Evolutionary conservation across 2,113 vertebrate genomes (phyloP).

Genomic region (Nycticebus coucang): DNA sequence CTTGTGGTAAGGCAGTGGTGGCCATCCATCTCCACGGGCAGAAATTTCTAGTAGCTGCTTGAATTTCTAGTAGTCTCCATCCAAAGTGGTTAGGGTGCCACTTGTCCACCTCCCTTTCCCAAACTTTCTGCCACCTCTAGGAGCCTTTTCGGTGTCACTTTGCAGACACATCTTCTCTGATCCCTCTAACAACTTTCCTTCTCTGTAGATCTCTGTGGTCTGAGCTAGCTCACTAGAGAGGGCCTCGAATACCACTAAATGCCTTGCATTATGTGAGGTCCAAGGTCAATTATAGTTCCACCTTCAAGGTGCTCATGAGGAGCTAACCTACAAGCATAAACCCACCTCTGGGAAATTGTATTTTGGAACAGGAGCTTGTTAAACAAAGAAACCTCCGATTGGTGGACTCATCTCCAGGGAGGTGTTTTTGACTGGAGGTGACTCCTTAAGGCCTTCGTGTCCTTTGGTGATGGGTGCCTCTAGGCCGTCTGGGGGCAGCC

Average conservation of each 20-base stretch:
- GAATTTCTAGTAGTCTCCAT: neutral
- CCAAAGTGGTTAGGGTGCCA: neutral
- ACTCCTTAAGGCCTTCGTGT: neutral
- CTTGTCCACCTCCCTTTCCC: neutral
- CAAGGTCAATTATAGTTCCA: neutral
- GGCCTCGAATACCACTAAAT: neutral
- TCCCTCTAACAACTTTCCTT: neutral
- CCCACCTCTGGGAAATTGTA: neutral
- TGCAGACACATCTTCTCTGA: neutral
- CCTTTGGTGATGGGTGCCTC: neutral
- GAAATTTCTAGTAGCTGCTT: neutral
- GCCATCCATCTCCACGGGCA: neutral
- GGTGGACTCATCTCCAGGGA: neutral
- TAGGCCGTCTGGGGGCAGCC: neutral
- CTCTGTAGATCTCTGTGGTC: neutral
- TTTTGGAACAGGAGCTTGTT: neutral
- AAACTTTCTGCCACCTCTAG: neutral
- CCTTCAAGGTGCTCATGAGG: neutral
- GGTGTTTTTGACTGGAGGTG: neutral
- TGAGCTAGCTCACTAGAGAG: neutral
- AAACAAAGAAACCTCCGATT: neutral
- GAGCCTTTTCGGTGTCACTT: neutral
- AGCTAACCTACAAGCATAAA: neutral
- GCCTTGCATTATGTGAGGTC: neutral
- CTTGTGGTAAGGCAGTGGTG: neutral